Percentiles rank a stretch among this genome's conserved stretches.
Evolutionary conservation across 2,888 invertebrate genomes (phyloP).

Genomic region (Polymixis lichenea): DNA sequence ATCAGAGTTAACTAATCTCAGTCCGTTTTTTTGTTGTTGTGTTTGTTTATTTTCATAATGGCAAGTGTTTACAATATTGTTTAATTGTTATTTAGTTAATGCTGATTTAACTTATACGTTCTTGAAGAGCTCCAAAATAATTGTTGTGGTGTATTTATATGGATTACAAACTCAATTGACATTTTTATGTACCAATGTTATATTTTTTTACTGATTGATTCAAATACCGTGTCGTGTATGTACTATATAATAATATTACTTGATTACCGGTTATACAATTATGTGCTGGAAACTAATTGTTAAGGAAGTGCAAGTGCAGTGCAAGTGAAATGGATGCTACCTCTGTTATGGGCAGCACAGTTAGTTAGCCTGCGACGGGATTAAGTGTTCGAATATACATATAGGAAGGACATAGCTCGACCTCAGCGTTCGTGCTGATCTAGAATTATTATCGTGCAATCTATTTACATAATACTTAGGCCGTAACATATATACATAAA

Average conservation of each 20-base stretch:
- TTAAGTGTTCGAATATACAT: constrained; percentile 9
- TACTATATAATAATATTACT: constrained; percentile 6
- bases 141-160: constrained; percentile 1
- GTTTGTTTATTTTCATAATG: constrained; percentile 1
- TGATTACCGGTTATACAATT: constrained; percentile 32
- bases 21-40: constrained; percentile 9
- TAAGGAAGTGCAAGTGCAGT: background rate
- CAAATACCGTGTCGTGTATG: constrained; percentile 18
- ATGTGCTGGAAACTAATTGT: constrained; percentile 46
- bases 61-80: constrained; percentile 17
- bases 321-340: constrained; percentile 5
- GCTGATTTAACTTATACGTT: background rate
- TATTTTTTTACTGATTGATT: constrained; percentile 2
- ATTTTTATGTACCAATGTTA: background rate
- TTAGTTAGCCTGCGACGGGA: background rate
- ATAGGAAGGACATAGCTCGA: constrained; percentile 23
- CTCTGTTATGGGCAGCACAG: background rate
- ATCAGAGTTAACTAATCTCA: constrained; percentile 9
- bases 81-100: background rate
- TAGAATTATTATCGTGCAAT: constrained; percentile 43
- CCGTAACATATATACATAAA: constrained; percentile 65
- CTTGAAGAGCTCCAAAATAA: background rate
- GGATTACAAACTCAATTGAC: background rate
- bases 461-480: constrained; percentile 47
- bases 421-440: constrained; percentile 19